These are phyloP conservation scores for Galeopsomyia nigrocyanea DNA, from an alignment of 2,888 invertebrate genomes.

Conservation along the genomic window DNA sequence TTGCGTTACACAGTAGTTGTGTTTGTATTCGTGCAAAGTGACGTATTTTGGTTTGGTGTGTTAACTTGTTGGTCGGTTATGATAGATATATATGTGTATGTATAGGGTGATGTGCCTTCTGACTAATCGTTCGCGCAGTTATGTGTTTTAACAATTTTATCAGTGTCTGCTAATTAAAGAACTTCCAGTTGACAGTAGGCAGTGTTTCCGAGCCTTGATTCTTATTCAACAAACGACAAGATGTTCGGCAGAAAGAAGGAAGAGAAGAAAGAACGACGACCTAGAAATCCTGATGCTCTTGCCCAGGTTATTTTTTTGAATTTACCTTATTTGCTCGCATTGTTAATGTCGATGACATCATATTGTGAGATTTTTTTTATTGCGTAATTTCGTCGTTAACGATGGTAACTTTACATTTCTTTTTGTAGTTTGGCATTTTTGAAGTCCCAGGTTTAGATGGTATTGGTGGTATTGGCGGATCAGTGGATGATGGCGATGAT, in stretches of 20 bases:
- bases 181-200: not conserved
- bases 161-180: not conserved
- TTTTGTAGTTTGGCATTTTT: conserved; percentile 80
- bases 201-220: no score
- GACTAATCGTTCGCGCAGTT: conserved; percentile 34
- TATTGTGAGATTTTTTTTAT: not conserved
- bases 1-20: no score
- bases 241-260: conserved; percentile 65
- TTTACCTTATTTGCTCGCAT: conserved; percentile 7
- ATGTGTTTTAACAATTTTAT: conserved; percentile 6
- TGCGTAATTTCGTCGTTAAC: not conserved
- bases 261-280: conserved; percentile 50
- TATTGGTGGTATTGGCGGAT: conserved; percentile 72
- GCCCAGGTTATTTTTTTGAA: conserved; percentile 59
- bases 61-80: conserved; percentile 4
- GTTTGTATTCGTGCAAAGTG: not conserved
- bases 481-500: conserved; percentile 76
- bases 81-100: conserved; percentile 9
- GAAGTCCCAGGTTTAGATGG: conserved; percentile 79
- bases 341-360: not conserved
- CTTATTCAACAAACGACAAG: conserved; percentile 15
- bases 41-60: conserved; percentile 10
- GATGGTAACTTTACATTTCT: not conserved
- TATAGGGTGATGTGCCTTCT: conserved; percentile 30
- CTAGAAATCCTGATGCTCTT: conserved; percentile 58